Evolutionary conservation across 1,140 invertebrate species (phyloP).

Genomic region (Dolichoris vasculosae): DNA sequence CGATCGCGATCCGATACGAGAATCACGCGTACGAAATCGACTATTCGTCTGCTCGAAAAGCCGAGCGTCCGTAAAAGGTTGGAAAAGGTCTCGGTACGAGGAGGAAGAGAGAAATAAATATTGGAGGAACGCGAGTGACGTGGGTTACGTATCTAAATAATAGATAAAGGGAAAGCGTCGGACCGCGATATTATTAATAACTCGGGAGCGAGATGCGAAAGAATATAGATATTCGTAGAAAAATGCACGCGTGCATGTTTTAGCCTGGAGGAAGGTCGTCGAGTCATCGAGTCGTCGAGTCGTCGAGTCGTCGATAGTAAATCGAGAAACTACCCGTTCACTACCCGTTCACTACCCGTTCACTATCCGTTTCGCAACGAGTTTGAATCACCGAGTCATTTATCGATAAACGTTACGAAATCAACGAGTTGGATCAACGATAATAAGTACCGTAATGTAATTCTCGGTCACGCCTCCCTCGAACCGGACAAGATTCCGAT

Average conservation of each 20-base stretch:
- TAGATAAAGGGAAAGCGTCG: background rate
- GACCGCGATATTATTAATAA: background rate
- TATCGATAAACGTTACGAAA: background rate
- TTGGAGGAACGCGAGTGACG: background rate
- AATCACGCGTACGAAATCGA: too few relatives aligned
- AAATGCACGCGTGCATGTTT: background rate
- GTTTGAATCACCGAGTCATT: background rate
- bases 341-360: too few relatives aligned
- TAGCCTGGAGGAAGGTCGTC: slow-evolving; percentile 1
- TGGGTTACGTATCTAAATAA: background rate
- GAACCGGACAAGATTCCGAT: background rate
- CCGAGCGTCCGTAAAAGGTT: too few relatives aligned
- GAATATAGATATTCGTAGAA: background rate
- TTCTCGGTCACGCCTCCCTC: too few relatives aligned
- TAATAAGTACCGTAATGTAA: too few relatives aligned
- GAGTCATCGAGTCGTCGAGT: too few relatives aligned
- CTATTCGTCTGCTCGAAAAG: too few relatives aligned
- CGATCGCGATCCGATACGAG: too few relatives aligned
- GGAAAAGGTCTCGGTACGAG: too few relatives aligned
- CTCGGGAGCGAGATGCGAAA: too few relatives aligned
- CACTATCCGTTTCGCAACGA: background rate
- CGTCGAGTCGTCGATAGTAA: too few relatives aligned
- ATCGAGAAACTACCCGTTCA: too few relatives aligned
- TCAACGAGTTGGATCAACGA: background rate
- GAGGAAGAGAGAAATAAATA: background rate